Evolutionary conservation across 2,113 vertebrate species (phyloP).

Genomic region (Esox niger): DNA sequence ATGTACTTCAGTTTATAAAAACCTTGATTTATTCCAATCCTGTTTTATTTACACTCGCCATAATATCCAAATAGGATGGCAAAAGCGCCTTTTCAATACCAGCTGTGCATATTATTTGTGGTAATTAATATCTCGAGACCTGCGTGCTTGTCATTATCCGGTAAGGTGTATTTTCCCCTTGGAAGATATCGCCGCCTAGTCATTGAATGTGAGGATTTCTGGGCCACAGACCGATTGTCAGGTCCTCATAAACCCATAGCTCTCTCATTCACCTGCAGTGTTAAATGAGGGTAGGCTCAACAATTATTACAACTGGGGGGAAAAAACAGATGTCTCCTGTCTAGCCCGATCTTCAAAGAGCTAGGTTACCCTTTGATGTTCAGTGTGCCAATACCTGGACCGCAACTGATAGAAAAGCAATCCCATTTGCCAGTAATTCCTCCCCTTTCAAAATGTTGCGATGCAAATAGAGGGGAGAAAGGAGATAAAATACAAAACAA

Average conservation of each 20-base stretch:
- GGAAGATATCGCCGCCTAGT: neutral
- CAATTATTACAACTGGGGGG: slow-evolving; percentile 50
- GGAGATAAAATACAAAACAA: slow-evolving; percentile 61
- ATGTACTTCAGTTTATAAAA: too few species aligned
- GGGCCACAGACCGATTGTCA: slow-evolving; percentile 24
- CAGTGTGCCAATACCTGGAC: slow-evolving; percentile 52
- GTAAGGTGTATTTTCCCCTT: slow-evolving; percentile 13
- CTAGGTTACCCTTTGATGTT: slow-evolving; percentile 63
- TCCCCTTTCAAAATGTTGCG: slow-evolving; percentile 50
- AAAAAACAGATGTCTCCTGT: slow-evolving; percentile 59
- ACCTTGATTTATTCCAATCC: neutral
- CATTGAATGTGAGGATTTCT: slow-evolving; percentile 30
- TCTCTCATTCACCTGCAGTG: slow-evolving; percentile 47
- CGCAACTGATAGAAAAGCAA: slow-evolving; percentile 52
- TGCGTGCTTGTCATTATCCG: neutral
- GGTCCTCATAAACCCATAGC: slow-evolving; percentile 35
- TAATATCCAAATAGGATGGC: neutral
- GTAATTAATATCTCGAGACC: neutral
- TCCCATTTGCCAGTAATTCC: slow-evolving; percentile 62
- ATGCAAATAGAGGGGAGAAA: slow-evolving; percentile 59
- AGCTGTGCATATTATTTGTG: neutral
- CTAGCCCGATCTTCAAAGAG: slow-evolving; percentile 67
- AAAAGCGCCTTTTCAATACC: neutral
- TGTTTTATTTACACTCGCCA: neutral
- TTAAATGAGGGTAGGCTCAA: slow-evolving; percentile 52